phyloP scores from a whole-genome alignment of 2,113 vertebrate species.

The Brevimyrus niger region DNA sequence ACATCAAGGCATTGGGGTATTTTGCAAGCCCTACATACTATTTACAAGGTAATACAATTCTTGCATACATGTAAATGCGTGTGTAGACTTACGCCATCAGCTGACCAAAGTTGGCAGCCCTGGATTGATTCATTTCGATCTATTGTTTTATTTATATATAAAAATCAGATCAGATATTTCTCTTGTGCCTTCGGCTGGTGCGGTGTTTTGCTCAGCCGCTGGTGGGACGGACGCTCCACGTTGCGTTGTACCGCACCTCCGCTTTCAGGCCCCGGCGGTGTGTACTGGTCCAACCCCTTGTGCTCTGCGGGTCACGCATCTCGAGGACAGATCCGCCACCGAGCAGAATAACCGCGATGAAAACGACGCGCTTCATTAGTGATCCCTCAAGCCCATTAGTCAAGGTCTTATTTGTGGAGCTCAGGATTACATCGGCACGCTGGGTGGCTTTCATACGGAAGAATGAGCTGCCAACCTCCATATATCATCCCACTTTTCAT shows the following conservation, averaged over 20 bases:
- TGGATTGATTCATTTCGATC: too few species aligned
- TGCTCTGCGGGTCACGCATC: background rate
- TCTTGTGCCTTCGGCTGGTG: too few species aligned
- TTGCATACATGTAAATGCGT: background rate
- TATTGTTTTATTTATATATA: too few species aligned
- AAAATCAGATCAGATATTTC: too few species aligned
- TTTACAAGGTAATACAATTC: too few species aligned
- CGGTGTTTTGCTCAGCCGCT: too few species aligned
- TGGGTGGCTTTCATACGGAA: background rate
- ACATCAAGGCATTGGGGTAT: too few species aligned
- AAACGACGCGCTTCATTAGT: slow-evolving; percentile 3
- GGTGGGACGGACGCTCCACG: background rate
- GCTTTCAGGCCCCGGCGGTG: background rate
- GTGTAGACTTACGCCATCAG: background rate
- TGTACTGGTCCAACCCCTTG: background rate
- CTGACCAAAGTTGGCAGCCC: too few species aligned
- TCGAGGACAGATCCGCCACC: background rate
- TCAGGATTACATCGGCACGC: background rate
- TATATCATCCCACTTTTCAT: background rate
- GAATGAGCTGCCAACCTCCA: background rate
- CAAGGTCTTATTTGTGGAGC: background rate
- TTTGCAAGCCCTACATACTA: too few species aligned
- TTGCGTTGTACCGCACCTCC: background rate
- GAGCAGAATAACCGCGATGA: background rate
- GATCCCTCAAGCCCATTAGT: slow-evolving; percentile 3